phyloP scores from a whole-genome alignment of 2,888 invertebrate species.

The Drosophila melanocephala region DNA sequence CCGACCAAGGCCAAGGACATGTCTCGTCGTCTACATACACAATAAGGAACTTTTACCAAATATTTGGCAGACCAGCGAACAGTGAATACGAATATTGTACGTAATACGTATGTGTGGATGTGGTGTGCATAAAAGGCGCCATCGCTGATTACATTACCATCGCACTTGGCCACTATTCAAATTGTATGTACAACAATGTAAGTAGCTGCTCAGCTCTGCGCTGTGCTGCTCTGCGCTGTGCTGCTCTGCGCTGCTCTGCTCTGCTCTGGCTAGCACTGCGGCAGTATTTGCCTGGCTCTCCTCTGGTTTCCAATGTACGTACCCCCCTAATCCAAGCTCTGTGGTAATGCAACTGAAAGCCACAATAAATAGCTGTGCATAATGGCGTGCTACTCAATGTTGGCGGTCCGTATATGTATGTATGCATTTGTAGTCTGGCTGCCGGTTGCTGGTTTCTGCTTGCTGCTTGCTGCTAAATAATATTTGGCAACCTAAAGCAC shows the following conservation, averaged over 20 bases:
- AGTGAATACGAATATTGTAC: slow-evolving; percentile 10
- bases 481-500: slow-evolving; percentile 64
- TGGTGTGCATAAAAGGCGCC: slow-evolving; percentile 6
- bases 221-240: neutral
- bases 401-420: slow-evolving; percentile 12
- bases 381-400: slow-evolving; percentile 65
- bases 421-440: slow-evolving; percentile 10
- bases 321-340: neutral
- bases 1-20: slow-evolving; percentile 75
- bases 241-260: neutral
- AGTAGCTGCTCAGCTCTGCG: neutral
- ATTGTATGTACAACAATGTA: slow-evolving; percentile 1
- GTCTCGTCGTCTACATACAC: slow-evolving; percentile 31
- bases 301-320: slow-evolving; percentile 20
- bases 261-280: slow-evolving; percentile 12
- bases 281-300: slow-evolving; percentile 30
- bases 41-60: slow-evolving; percentile 48
- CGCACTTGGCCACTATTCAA: slow-evolving; percentile 11
- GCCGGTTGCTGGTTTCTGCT: slow-evolving; percentile 3
- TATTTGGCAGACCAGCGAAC: slow-evolving; percentile 43
- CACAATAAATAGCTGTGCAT: slow-evolving; percentile 72
- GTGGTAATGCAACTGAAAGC: slow-evolving; percentile 59
- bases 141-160: slow-evolving; percentile 50
- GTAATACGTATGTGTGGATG: neutral
- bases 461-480: slow-evolving; percentile 37